Evolutionary conservation across 2,113 vertebrate genomes (phyloP), one percentile per base, ranked within the genome.

Genomic region (Tiliqua scincoides): DNA sequence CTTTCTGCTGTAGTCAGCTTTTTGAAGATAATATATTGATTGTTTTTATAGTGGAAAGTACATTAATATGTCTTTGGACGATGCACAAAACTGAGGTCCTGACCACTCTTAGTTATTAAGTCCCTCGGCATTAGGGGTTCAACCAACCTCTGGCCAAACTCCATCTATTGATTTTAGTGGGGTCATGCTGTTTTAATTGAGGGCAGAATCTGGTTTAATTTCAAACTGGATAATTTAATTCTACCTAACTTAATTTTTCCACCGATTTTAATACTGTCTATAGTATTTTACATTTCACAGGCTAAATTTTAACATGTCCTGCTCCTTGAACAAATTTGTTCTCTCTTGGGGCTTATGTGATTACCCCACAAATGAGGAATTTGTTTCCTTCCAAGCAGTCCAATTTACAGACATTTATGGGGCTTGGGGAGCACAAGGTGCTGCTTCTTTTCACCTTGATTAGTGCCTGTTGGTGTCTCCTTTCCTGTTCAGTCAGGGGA

Each of bases 161-260:
- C 76, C 84, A 82, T 35, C 67, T 27, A 9, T 71, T 77, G 85
- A 70, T 91, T 92, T 89, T 80, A 82, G 37, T n/a, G 70, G 70
- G 77, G 37, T 71, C 54, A 17, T 91, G 32, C n/a, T 78, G 23
- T 59, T 87, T 48, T 68, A 93, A 86, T 72, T 88, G 85, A 93
- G 63, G 87, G 83, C 62, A 89, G 43, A 79, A 82, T 89, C 89
- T 92, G 67, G 77, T 48, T 54, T 89, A 18, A 54, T 86, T 85
- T 84, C 87, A 88, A 82, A 87, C 5, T 76, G 59, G 0, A 2
- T 76, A 79, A 90, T 89, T 91, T 20, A n/a, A n/a, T 86, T 88
- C 52, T 80, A 20, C 11, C 43, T 80, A 75, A 65, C 20, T 54
- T 63, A 40, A 88, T 84, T 82, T 85, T 32, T 12, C 11, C 17